These are phyloP conservation scores for Hydriomena furcata DNA, from an alignment of 2,888 invertebrate species.

Conservation along the genomic window DNA sequence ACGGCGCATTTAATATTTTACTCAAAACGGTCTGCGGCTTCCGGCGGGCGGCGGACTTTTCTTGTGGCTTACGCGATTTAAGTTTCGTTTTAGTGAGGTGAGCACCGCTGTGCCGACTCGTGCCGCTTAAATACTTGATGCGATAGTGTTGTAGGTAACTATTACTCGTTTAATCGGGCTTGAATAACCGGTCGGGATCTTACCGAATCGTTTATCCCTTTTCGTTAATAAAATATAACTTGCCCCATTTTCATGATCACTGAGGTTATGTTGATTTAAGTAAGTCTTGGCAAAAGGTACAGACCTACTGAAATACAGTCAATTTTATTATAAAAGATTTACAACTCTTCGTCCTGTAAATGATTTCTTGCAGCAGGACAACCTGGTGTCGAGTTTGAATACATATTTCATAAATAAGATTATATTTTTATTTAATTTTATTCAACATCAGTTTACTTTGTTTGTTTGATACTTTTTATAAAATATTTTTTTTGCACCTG, in stretches of 20 bases:
- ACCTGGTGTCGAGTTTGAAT: constrained; percentile 67
- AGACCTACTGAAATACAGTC: neutral
- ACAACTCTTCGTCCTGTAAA: constrained; percentile 54
- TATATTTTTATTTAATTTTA: too few species aligned
- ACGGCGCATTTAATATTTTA: constrained; percentile 78
- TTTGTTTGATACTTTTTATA: too few species aligned
- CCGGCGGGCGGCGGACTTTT: constrained; percentile 60
- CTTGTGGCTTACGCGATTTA: constrained; percentile 65
- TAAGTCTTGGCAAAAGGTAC: too few species aligned
- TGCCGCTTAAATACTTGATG: constrained; percentile 60
- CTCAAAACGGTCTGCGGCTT: constrained; percentile 74
- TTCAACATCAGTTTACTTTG: too few species aligned
- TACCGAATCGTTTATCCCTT: constrained; percentile 18
- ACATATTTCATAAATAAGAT: too few species aligned
- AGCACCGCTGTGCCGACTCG: constrained; percentile 48
- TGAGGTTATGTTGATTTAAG: too few species aligned
- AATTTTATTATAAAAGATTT: constrained; percentile 55
- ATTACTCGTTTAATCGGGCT: constrained; percentile 41
- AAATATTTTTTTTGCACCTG: too few species aligned
- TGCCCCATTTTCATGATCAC: constrained; percentile 7
- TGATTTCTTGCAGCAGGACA: constrained; percentile 69
- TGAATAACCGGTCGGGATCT: constrained; percentile 30
- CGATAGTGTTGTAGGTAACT: constrained; percentile 47
- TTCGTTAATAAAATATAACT: constrained; percentile 27
- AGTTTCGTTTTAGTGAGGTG: constrained; percentile 68